Evolutionary conservation across 2,113 vertebrate genomes (phyloP), one percentile per base, ranked within the genome.

Genomic region (Cranoglanis bouderius): DNA sequence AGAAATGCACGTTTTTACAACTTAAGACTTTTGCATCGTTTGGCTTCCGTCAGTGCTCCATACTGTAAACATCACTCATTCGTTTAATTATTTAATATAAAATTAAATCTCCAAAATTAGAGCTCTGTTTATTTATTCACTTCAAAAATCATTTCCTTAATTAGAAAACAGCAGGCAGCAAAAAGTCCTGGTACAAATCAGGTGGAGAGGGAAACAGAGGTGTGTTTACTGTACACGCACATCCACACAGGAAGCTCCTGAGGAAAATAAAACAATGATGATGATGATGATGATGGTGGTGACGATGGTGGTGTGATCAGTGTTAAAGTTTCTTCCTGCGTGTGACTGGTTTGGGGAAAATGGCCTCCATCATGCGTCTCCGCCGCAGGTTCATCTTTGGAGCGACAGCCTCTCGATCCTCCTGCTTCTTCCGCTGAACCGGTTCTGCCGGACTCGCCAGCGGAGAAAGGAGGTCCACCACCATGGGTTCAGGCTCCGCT

Each of bases 1-100:
- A 97, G 95, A 97, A 97, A 97, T 85, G 95, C 96, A 96, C 92
- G 96, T 96, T 96, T 96, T 96, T 96, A 96, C 94, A 95, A 97
- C 94, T 91, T 93, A 94, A 94, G 92, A 93, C 61, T 49, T 63
- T 18, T 63, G 82, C 94, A 90, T 93, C 93, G 94, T 95, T 95
- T 94, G 94, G 92, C 92, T 88, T 94, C 92, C 87, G 74, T 87
- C 96, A 94, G 94, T 95, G 87, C 89, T 93, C 94, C 91, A 95
- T 95, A 91, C 96, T 93, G 96, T 96, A 91, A 96, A 95, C 95
- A 95, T 94, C 95, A 96, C 29, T 5, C 59, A 16, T 21, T 67
- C 35, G 0, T 61, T 82, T 82, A 83, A 32, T 67, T 65, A 86
- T 84, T 85, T 96, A 9, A 83, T 83, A 97, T 95, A 97, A 97